Conservation (phyloP, 2,797 vertebrate genomes). For the Toxotes lorentzi region DNA sequence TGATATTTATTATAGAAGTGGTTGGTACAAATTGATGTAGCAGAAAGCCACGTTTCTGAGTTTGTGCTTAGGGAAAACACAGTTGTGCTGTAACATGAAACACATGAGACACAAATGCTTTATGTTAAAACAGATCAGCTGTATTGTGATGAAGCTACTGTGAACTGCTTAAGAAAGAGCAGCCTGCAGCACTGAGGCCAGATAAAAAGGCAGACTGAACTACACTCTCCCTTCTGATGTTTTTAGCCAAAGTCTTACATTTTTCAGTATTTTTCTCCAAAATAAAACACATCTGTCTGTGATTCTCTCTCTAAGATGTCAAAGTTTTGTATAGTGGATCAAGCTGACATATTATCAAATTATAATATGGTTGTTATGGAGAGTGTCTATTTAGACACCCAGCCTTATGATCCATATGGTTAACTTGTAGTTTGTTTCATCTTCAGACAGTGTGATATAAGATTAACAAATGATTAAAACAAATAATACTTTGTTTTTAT, state of each 20-base stretch:
- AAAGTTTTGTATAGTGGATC: too few species aligned
- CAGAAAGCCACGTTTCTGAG: conserved; percentile 3
- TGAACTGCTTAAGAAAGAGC: conserved; percentile 6
- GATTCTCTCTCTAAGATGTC: conserved; percentile 14
- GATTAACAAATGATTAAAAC: too few species aligned
- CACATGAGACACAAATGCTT: conserved; percentile 9
- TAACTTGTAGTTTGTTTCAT: too few species aligned
- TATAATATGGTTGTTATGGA: too few species aligned
- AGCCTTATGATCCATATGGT: too few species aligned
- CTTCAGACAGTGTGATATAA: too few species aligned
- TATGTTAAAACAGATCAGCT: conserved; percentile 10
- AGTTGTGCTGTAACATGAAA: conserved; percentile 9
- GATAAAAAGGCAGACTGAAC: conserved; percentile 37
- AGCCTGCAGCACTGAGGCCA: conserved; percentile 32
- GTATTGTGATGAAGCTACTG: neutral
- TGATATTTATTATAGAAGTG: conserved; percentile 16
- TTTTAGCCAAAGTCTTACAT: conserved; percentile 20
- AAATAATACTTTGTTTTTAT: too few species aligned
- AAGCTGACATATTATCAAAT: too few species aligned
- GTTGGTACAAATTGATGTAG: conserved; percentile 1
- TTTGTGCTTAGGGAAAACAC: neutral
- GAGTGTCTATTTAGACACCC: too few species aligned
- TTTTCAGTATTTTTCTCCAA: conserved; percentile 32
- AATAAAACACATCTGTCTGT: neutral
- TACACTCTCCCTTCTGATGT: conserved; percentile 1